Conservation (phyloP, 2,888 invertebrate genomes). For the Caenorhabditis imperialis region DNA sequence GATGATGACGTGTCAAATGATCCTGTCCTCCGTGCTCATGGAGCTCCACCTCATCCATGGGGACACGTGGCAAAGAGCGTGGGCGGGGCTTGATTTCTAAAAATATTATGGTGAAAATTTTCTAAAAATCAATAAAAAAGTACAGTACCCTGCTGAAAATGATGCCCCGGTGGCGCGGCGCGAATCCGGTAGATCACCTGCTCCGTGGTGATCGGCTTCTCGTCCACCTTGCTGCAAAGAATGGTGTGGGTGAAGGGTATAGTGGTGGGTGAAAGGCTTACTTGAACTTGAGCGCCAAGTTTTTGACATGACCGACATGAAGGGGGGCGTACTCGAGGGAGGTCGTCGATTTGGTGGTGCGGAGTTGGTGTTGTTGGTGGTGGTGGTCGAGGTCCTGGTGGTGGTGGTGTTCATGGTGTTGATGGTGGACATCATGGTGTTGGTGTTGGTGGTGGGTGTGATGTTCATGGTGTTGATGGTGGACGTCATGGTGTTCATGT, state of each 20-base stretch:
- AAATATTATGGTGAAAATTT: background rate
- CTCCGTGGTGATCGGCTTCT: slow-evolving; percentile 45
- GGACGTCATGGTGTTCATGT: no score
- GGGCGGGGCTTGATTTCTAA: slow-evolving; percentile 39
- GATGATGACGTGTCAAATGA: slow-evolving; percentile 39
- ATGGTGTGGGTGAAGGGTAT: no score
- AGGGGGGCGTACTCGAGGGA: slow-evolving; percentile 17
- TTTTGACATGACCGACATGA: slow-evolving; percentile 45
- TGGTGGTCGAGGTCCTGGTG: no score
- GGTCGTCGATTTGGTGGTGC: slow-evolving; percentile 17
- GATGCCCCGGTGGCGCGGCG: slow-evolving; percentile 42
- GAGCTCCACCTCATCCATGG: slow-evolving; percentile 51
- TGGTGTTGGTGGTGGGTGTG: no score
- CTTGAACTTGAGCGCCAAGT: slow-evolving; percentile 44
- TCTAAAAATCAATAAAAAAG: no score
- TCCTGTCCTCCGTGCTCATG: slow-evolving; percentile 42
- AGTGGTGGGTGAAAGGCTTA: no score
- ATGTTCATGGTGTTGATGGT: slow-evolving; percentile 22
- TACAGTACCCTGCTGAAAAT: slow-evolving; percentile 28
- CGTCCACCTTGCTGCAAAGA: slow-evolving; percentile 42
- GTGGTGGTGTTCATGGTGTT: background rate
- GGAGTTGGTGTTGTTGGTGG: slow-evolving; percentile 11
- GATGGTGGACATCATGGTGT: no score
- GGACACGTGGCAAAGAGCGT: slow-evolving; percentile 27
- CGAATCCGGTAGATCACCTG: slow-evolving; percentile 41